Evolutionary conservation across 2,113 vertebrate genomes (phyloP), one percentile per base, ranked within the genome.

Genomic region (Nipponia nippon): DNA sequence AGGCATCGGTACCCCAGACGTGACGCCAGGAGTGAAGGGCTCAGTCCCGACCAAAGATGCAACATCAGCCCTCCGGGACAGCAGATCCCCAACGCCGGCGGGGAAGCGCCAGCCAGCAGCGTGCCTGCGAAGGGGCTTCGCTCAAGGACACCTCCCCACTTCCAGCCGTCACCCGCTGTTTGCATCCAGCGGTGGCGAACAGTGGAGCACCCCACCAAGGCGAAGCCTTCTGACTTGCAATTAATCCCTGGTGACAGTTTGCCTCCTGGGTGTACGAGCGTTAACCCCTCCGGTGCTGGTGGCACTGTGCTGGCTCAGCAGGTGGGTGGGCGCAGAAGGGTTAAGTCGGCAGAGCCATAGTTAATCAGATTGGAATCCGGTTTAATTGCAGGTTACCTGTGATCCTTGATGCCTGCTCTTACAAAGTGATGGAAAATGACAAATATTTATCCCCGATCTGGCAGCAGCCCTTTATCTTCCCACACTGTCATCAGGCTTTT

Each of bases 381-480:
- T 61, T 70, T 90, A 70, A 95, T 77, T 93, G 92, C 89, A 85
- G 47, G 32, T 36, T 91, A 65, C 83, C 75, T 36, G 50, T 4
- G 56, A 85, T 55, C 67, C 95, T 71, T 75, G 42, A 29, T 49
- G 67, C 78, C 67, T 77, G 83, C 67, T 92, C 92, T 91, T 53
- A 67, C 91, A 55, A 87, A 92, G 76, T 40, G 92, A 65, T 87
- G 89, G 90, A 75, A 97, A 95, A 94, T 46, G 76, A 91, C 84
- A 97, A 95, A 96, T 96, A 97, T 96, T 95, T 89, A 94, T 80
- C 85, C 83, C 56, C 1, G 0, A 63, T 95, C 42, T 77, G 49
- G 87, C 92, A 94, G 87, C 2, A 0, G 87, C 86, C 52, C 91
- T 93, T 96, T 83, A 73, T 87, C 84, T 87, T 76, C 92, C 87